Conservation (phyloP, 2,888 invertebrate species). For the Andrena camellia region DNA sequence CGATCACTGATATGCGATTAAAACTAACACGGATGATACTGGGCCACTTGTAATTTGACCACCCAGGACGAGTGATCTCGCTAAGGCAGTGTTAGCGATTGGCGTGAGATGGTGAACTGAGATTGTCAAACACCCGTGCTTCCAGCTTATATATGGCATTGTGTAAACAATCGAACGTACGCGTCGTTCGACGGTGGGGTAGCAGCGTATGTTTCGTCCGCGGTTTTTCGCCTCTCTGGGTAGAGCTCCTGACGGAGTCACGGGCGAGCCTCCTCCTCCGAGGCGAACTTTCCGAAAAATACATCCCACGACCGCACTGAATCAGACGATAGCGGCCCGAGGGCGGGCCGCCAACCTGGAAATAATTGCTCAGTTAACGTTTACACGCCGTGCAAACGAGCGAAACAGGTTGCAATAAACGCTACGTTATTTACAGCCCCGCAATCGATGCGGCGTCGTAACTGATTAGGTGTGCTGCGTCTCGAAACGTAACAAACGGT, state of each 20-base stretch:
- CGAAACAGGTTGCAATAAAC: constrained; percentile 5
- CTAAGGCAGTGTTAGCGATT: constrained; percentile 69
- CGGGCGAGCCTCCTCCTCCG: constrained; percentile 44
- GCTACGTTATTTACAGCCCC: constrained; percentile 7
- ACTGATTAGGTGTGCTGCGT: constrained; percentile 38
- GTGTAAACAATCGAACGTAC: constrained; percentile 82
- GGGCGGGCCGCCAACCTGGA: neutral
- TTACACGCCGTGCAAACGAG: neutral
- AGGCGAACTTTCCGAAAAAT: constrained; percentile 28
- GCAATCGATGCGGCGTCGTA: constrained; percentile 14
- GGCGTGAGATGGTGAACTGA: constrained; percentile 80
- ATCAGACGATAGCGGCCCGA: neutral
- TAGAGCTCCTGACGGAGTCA: constrained; percentile 27
- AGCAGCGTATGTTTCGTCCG: constrained; percentile 78
- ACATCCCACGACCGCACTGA: constrained; percentile 14
- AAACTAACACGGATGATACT: neutral
- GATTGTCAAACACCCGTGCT: constrained; percentile 83
- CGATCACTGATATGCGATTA: neutral
- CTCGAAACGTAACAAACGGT: neutral
- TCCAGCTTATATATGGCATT: constrained; percentile 83
- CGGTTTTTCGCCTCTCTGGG: constrained; percentile 51
- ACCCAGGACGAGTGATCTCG: constrained; percentile 17
- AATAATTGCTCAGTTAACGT: constrained; percentile 6
- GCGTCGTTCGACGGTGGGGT: constrained; percentile 75
- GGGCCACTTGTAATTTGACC: neutral